Evolutionary conservation across 2,797 vertebrate species (phyloP).

Genomic region (Betta splendens): DNA sequence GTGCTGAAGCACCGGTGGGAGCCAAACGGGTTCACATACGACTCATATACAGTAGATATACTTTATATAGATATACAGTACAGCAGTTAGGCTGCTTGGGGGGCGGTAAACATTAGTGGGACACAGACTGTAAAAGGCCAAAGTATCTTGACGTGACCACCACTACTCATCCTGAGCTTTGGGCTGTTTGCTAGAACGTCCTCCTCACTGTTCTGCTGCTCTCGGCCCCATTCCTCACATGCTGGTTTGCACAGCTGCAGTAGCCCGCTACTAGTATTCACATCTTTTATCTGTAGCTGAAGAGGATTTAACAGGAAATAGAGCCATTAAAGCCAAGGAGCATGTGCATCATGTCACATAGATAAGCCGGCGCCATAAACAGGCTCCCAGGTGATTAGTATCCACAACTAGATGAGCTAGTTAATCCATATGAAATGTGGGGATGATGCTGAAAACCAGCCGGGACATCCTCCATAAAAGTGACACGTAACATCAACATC

Average conservation of each 20-base stretch:
- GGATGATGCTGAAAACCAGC: slow-evolving; percentile 16
- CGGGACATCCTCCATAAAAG: slow-evolving; percentile 22
- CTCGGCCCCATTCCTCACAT: too few species aligned
- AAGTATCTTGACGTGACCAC: too few species aligned
- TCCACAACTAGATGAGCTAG: slow-evolving; percentile 2
- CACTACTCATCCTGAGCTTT: too few species aligned
- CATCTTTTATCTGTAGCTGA: not conserved
- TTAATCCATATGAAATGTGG: slow-evolving; percentile 22
- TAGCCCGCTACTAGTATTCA: too few species aligned
- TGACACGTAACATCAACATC: slow-evolving; percentile 33
- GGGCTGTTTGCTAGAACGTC: too few species aligned
- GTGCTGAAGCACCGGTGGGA: not conserved
- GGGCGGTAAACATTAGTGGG: too few species aligned
- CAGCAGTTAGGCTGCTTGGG: too few species aligned
- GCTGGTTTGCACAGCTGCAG: too few species aligned
- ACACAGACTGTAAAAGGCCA: too few species aligned
- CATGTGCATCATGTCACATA: slow-evolving; percentile 1
- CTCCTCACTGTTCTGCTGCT: too few species aligned
- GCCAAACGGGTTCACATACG: not conserved
- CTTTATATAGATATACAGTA: too few species aligned
- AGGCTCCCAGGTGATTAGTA: not conserved
- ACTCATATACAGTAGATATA: too few species aligned
- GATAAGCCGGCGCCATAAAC: slow-evolving; percentile 12
- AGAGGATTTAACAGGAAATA: not conserved
- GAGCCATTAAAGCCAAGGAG: not conserved